These are phyloP conservation scores for Zygothrica quintamaculata DNA, from an alignment of 2,888 invertebrate species.

Conservation along the genomic window DNA sequence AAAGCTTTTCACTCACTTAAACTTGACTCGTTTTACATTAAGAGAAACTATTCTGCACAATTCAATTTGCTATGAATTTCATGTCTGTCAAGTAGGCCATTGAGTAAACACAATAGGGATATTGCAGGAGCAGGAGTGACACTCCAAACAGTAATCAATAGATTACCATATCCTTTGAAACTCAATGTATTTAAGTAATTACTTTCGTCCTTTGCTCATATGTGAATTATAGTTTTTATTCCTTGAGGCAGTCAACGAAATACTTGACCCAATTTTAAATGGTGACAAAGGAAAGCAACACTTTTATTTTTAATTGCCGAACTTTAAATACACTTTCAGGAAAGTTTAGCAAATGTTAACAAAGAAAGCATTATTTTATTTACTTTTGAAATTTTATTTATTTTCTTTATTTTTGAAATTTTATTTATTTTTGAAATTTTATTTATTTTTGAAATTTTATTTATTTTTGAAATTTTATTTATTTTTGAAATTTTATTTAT, in stretches of 20 bases:
- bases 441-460: no score
- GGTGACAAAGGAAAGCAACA: conserved; percentile 1
- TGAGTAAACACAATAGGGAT: conserved; percentile 26
- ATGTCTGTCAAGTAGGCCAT: conserved; percentile 36
- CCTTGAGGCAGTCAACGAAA: no score
- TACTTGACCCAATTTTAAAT: conserved; percentile 47
- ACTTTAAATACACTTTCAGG: conserved; percentile 8
- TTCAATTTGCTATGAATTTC: conserved; percentile 23
- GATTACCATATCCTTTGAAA: conserved; percentile 45
- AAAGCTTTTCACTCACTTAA: no score
- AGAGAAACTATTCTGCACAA: conserved; percentile 29
- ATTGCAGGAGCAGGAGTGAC: conserved; percentile 18
- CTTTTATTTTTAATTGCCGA: conserved; percentile 4
- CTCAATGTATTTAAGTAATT: conserved; percentile 51
- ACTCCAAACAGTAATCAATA: conserved; percentile 45
- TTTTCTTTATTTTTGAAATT: no score
- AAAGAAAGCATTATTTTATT: no score
- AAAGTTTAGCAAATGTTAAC: no score
- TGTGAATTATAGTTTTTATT: conserved; percentile 9
- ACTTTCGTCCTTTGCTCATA: conserved; percentile 17
- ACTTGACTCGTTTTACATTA: no score
- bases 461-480: no score
- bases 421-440: no score
- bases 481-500: no score
- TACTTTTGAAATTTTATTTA: no score